Conservation (phyloP, 2,113 vertebrate species). For the Alosa alosa region DNA sequence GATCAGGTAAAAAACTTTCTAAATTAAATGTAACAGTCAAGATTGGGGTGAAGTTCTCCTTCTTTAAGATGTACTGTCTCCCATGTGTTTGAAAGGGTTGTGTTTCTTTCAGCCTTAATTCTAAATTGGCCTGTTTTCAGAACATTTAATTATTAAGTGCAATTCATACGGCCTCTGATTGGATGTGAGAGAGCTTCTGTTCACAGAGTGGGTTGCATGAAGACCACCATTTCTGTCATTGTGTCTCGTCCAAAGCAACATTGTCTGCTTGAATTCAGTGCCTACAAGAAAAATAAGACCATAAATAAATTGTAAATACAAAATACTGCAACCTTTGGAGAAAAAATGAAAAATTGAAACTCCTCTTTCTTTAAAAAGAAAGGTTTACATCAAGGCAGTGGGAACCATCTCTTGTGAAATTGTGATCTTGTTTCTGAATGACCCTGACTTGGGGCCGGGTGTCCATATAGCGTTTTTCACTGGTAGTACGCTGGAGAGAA, state of each 20-base stretch:
- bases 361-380: neutral
- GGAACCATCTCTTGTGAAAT: neutral
- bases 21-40: neutral
- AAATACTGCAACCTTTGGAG: neutral
- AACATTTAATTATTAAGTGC: constrained; percentile 35
- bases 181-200: constrained; percentile 7
- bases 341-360: neutral
- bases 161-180: constrained; percentile 29
- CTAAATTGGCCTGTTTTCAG: neutral
- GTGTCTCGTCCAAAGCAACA: neutral
- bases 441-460: too few species aligned
- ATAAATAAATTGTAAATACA: neutral
- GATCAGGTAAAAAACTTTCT: neutral
- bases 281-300: neutral
- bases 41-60: neutral
- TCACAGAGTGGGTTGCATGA: constrained; percentile 2
- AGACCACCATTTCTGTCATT: neutral
- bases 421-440: neutral
- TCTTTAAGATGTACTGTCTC: neutral
- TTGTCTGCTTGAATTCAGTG: constrained; percentile 3
- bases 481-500: too few species aligned
- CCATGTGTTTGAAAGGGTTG: neutral
- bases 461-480: too few species aligned
- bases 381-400: neutral
- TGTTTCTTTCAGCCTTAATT: constrained; percentile 20